Evolutionary conservation across 2,797 vertebrate genomes (phyloP), one percentile per base, ranked within the genome.

Genomic region (Hydrophis major): DNA sequence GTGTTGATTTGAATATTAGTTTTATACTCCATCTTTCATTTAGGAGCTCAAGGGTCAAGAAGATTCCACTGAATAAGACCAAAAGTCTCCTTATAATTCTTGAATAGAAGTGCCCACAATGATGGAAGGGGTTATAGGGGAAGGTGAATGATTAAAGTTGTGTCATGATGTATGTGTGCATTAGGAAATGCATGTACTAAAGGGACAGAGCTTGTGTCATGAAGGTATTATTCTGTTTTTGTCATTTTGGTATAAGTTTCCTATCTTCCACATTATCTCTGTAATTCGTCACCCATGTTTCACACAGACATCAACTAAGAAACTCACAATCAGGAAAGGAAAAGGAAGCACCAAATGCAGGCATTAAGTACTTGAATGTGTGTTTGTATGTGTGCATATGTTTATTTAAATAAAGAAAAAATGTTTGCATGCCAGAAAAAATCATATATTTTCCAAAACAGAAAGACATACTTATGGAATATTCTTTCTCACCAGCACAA

Each of bases 401-500:
- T 57, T 20, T 69, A 6, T 93, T 78, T 88, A 89, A 94, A 91
- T 92, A 95, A 90, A 91, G 95, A 95, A 95, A 95, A 69, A 47
- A 56, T 89, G 47, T 8, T 12, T 93, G 42, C 83, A 91, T 94
- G 89, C 95, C 95, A 96, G n/a, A 53, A 86, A 63, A 50, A 93
- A 63, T 83, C 74, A 91, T 93, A 50, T 87, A 92, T 96, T 96
- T 92, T 78, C 89, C 90, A 92, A 91, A 95, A 94, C 89, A 93
- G 88, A 94, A 96, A 93, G 95, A 96, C 95, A 95, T 97, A 94
- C 93, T 93, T 90, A 78, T 96, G 93, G 95, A 96, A 93, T 89
- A 92, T 96, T 96, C 74, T 95, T 74, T 95, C 94, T 95, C 28
- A 90, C 93, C 96, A 97, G 96, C 95, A 94, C 94, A 95, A 96